Base-by-base conservation (phyloP, 2,888 invertebrate species). In the Papilio demoleus region DNA sequence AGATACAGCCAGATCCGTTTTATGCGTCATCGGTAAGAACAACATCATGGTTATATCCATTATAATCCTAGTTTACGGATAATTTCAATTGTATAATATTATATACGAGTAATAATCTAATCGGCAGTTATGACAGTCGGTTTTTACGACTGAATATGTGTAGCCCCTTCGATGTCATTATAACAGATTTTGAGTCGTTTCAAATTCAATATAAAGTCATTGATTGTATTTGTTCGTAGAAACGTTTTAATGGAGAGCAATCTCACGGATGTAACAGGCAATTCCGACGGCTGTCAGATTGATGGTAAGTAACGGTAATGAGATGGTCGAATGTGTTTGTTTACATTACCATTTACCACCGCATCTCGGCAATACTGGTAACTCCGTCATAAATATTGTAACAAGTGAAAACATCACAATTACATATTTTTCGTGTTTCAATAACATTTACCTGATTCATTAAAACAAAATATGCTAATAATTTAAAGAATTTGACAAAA, bases 291-390 rank as follows among this genome's bases (percentile, higher is more conserved):
- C 27, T 34, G 60, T 24, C 27, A 53, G 50, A 68, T 59, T 47
- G 68, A 68, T 40, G 68, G 64, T 68, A 68, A 65, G 31, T 34
- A 68, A 68, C 59, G 64, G 64, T 60, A 68, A 68, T 68, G 53
- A 68, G 64, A 61, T 67, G 60, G 24, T 19, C 60, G 68, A 59
- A 60, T 50, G 60, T 60, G 40, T 65, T 68, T 68, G 59, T 68
- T 38, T 68, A 38, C 60, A n/a, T 17, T 4, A 8, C 2, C 31
- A 60, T 17, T 65, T 68, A 65, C 59, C 67, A 68, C 45, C 27
- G 22, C 45, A 34, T 24, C 38, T n/a, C 38, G 31, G n/a, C 12
- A 24, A 27, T n/a, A 14, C 50, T 50, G 60, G 36, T 67, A 38
- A 56, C 50, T 9, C 27, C 17, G 12, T 53, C 53, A 61, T 53